phyloP scores from a whole-genome alignment of 2,888 invertebrate species.

The Synergus gifuensis region DNA sequence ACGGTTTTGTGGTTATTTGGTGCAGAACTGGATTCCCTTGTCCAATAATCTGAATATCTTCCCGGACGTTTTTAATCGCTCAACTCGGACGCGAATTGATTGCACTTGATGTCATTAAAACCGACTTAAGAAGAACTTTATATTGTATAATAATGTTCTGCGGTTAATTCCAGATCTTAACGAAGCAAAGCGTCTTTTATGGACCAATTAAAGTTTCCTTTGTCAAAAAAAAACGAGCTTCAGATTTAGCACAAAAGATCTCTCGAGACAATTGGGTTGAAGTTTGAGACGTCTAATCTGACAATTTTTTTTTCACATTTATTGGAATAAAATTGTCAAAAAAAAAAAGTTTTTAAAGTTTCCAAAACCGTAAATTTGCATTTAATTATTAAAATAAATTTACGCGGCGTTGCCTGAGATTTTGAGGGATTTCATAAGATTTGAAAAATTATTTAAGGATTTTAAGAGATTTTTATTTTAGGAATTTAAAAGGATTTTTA shows the following conservation, averaged over 20 bases:
- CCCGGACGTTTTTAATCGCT: constrained; percentile 20
- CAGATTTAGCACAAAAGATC: background rate
- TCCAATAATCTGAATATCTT: constrained; percentile 8
- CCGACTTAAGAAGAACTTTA: background rate
- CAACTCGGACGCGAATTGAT: background rate
- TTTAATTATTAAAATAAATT: too few relatives aligned
- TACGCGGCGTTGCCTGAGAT: too few relatives aligned
- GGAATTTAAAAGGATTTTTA: too few relatives aligned
- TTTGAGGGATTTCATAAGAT: too few relatives aligned
- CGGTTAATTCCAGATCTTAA: background rate
- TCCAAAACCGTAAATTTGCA: too few relatives aligned
- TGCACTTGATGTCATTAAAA: background rate
- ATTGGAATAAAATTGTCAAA: too few relatives aligned
- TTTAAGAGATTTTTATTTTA: too few relatives aligned
- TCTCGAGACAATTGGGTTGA: background rate
- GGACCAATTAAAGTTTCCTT: background rate
- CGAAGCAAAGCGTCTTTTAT: background rate
- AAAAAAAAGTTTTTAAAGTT: too few relatives aligned
- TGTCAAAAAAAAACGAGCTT: background rate
- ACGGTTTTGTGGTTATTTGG: constrained; percentile 56
- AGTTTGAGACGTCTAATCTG: too few relatives aligned
- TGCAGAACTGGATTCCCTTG: constrained; percentile 58
- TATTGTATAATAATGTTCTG: background rate
- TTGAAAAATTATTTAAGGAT: too few relatives aligned
- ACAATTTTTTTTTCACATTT: background rate